These are phyloP conservation scores for Cylloceria caligata DNA, from an alignment of 2,888 invertebrate genomes.

Conservation along the genomic window DNA sequence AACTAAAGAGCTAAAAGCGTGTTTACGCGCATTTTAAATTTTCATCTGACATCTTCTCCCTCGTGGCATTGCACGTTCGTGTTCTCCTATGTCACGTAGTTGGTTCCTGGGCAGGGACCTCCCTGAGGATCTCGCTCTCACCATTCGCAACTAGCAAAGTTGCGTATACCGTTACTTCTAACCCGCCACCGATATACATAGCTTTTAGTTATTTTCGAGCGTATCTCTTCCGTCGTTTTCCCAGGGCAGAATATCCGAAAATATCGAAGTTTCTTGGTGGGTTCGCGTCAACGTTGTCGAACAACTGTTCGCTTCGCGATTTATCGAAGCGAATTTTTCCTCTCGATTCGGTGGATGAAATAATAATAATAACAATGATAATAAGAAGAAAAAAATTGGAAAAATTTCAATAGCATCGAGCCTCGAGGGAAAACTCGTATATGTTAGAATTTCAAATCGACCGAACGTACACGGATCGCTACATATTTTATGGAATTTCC, in stretches of 20 bases:
- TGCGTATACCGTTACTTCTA: background rate
- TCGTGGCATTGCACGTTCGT: background rate
- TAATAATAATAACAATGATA: too few relatives aligned
- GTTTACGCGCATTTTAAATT: constrained; percentile 29
- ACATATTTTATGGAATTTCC: background rate
- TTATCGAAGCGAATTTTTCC: background rate
- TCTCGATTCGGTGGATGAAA: too few relatives aligned
- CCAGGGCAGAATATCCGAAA: constrained; percentile 37
- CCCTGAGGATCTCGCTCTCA: constrained; percentile 9
- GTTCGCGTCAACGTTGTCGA: background rate
- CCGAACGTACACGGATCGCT: background rate
- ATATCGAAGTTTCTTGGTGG: constrained; percentile 41
- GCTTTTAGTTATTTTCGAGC: constrained; percentile 42
- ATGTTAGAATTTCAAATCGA: background rate
- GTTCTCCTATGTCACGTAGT: constrained; percentile 1
- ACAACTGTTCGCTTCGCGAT: background rate
- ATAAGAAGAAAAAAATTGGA: background rate
- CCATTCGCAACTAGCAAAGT: background rate
- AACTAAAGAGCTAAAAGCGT: constrained; percentile 3
- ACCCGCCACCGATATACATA: background rate
- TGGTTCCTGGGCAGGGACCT: constrained; percentile 21
- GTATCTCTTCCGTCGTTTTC: constrained; percentile 26
- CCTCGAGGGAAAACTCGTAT: background rate
- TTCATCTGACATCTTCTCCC: background rate
- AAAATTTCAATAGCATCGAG: background rate